These are phyloP conservation scores for Mayetiola destructor DNA, from an alignment of 2,888 invertebrate genomes.

Conservation along the genomic window DNA sequence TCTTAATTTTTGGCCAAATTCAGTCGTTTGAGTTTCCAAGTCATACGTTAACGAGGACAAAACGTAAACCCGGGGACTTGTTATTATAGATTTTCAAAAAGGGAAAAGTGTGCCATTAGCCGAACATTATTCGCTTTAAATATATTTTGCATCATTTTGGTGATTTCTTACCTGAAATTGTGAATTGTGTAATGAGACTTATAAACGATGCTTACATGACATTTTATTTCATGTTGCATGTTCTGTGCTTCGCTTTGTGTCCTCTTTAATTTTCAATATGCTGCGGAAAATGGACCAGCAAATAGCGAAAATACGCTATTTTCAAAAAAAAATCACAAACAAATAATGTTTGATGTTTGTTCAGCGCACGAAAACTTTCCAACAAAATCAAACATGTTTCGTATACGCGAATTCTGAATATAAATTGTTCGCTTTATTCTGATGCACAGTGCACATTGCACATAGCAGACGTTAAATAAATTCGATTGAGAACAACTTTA, in stretches of 20 bases:
- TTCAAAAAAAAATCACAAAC: constrained; percentile 8
- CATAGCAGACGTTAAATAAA: too few relatives aligned
- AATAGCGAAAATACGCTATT: background rate
- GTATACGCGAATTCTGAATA: too few relatives aligned
- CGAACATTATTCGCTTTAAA: background rate
- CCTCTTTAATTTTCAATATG: constrained; percentile 1
- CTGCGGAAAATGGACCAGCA: background rate
- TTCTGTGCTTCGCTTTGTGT: background rate
- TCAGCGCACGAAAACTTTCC: background rate
- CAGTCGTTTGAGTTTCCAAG: background rate
- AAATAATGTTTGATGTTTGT: constrained; percentile 10
- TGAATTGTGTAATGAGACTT: constrained; percentile 6
- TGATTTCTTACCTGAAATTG: too few relatives aligned
- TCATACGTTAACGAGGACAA: constrained; percentile 1
- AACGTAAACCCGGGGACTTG: background rate
- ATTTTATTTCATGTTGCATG: background rate
- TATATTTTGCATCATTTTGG: constrained; percentile 8
- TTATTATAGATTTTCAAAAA: background rate
- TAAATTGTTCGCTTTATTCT: too few relatives aligned
- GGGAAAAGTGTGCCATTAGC: background rate
- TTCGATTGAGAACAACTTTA: too few relatives aligned
- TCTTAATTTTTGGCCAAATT: background rate
- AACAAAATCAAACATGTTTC: background rate
- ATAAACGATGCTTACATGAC: background rate
- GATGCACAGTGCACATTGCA: too few relatives aligned